These are phyloP conservation scores for Bubo scandiacus DNA, from an alignment of 2,113 vertebrate species.

Conservation along the genomic window DNA sequence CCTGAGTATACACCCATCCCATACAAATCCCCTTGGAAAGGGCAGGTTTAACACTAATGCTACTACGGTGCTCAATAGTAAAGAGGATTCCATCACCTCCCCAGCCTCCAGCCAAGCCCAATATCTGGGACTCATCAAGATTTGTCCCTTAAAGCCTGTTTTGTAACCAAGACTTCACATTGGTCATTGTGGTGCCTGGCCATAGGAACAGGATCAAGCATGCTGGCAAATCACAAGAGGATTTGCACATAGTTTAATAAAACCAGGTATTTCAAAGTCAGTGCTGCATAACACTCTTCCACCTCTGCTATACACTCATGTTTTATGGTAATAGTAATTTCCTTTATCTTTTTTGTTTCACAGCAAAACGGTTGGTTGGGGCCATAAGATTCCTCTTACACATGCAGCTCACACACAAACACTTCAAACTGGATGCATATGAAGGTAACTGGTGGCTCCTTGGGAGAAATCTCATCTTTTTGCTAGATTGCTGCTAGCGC, in stretches of 20 bases:
- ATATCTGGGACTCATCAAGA: constrained; percentile 50
- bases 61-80: background rate
- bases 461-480: background rate
- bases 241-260: background rate
- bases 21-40: constrained; percentile 29
- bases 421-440: background rate
- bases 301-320: background rate
- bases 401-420: background rate
- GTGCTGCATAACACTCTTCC: background rate
- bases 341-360: background rate
- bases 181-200: background rate
- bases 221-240: background rate
- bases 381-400: background rate
- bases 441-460: background rate
- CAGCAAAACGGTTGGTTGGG: background rate
- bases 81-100: constrained; percentile 59
- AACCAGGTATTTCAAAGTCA: background rate
- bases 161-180: constrained; percentile 32
- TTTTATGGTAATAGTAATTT: background rate
- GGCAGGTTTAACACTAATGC: constrained; percentile 49
- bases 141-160: constrained; percentile 55
- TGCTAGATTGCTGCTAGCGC: background rate
- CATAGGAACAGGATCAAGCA: background rate
- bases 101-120: constrained; percentile 20
- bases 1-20: background rate